Conservation (phyloP, 2,113 vertebrate species). For the Python bivittatus region DNA sequence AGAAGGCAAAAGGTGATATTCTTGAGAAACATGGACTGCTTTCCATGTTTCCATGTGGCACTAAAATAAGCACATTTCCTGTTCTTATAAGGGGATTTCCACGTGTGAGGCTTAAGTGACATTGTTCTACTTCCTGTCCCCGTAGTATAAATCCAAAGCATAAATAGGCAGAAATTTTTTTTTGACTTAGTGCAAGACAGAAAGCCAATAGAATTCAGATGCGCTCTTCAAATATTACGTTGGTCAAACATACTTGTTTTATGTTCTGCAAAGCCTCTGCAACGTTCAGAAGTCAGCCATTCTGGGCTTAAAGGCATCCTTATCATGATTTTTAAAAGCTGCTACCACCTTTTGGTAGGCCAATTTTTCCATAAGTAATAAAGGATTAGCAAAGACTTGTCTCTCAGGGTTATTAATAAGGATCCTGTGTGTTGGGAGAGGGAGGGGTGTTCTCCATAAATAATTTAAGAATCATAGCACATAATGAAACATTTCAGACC, state of each 20-base stretch:
- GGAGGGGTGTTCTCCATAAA: not conserved
- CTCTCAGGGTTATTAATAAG: not conserved
- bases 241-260: not conserved
- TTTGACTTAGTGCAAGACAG: not conserved
- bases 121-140: not conserved
- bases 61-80: not conserved
- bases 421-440: not conserved
- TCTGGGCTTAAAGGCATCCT: not conserved
- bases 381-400: not conserved
- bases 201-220: not conserved
- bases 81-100: not conserved
- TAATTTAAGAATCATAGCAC: not conserved
- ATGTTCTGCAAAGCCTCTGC: not conserved
- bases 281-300: not conserved
- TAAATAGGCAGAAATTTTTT: not conserved
- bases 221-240: not conserved
- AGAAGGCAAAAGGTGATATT: not conserved
- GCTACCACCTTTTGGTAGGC: not conserved
- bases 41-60: not conserved
- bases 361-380: not conserved
- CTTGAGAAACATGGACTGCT: not conserved
- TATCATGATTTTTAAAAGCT: not conserved
- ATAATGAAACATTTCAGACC: not conserved
- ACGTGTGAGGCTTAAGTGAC: not conserved
- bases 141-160: not conserved